phyloP scores from a whole-genome alignment of 2,113 vertebrate species.

The Takifugu flavidus region DNA sequence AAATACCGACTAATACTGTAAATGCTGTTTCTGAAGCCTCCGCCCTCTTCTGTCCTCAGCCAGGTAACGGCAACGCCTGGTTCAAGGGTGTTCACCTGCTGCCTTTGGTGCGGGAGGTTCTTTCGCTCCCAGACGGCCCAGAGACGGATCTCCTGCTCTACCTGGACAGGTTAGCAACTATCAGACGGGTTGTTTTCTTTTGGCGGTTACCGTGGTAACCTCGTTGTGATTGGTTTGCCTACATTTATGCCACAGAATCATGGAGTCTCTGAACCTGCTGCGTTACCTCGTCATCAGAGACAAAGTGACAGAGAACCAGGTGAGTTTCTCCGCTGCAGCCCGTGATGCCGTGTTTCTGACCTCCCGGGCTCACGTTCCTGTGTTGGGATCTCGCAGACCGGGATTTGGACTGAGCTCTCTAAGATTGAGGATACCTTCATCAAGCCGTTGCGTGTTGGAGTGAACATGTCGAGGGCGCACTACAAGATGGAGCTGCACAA shows the following conservation, averaged over 20 bases:
- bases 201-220: too few relatives aligned
- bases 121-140: slow-evolving; percentile 86
- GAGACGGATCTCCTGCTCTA: slow-evolving; percentile 94
- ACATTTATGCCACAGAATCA: slow-evolving; percentile 76
- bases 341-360: neutral
- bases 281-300: slow-evolving; percentile 93
- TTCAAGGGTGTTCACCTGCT: slow-evolving; percentile 85
- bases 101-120: slow-evolving; percentile 83
- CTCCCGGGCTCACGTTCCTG: neutral
- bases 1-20: too few relatives aligned
- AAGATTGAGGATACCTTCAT: slow-evolving; percentile 85
- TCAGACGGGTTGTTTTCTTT: too few relatives aligned
- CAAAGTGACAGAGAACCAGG: slow-evolving; percentile 85
- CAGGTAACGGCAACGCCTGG: slow-evolving; percentile 74
- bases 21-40: neutral
- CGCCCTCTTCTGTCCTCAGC: slow-evolving; percentile 53
- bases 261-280: slow-evolving; percentile 93
- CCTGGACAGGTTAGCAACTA: slow-evolving; percentile 83
- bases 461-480: slow-evolving; percentile 96
- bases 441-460: slow-evolving; percentile 86
- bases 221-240: neutral
- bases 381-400: slow-evolving; percentile 75
- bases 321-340: slow-evolving; percentile 41
- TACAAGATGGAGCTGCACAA: slow-evolving; percentile 91
- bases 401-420: slow-evolving; percentile 86